phyloP scores from a whole-genome alignment of 2,888 invertebrate genomes.

The Fissipunctia ypsillon region DNA sequence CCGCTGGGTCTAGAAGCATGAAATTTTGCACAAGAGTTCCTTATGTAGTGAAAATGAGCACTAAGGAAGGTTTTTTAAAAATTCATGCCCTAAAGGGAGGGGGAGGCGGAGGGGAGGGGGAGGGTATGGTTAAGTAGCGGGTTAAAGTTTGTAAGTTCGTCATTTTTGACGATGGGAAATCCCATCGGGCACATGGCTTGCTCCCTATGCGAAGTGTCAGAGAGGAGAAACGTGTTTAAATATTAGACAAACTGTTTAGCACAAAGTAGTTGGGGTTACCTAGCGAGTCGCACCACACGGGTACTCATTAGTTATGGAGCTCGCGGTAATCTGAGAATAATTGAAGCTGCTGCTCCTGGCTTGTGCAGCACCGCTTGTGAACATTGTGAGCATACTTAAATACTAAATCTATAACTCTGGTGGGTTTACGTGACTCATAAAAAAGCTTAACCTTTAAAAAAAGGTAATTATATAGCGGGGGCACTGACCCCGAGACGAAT shows the following conservation, averaged over 20 bases:
- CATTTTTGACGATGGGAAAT: neutral
- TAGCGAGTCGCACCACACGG: neutral
- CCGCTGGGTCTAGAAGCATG: neutral
- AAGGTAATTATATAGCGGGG: no score
- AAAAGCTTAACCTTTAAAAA: neutral
- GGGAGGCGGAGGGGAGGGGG: no score
- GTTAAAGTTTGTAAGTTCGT: neutral
- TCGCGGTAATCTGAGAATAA: slow-evolving; percentile 39
- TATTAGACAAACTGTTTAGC: slow-evolving; percentile 18
- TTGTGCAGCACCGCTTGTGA: neutral
- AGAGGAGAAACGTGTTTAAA: neutral
- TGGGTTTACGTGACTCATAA: neutral
- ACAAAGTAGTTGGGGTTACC: neutral
- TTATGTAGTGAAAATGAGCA: neutral
- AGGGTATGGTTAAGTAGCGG: neutral
- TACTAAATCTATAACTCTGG: slow-evolving; percentile 8
- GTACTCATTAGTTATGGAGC: slow-evolving; percentile 26
- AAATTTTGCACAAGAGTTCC: neutral
- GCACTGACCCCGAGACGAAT: neutral
- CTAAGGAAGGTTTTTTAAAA: neutral
- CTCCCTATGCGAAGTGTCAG: neutral
- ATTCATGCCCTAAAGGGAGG: neutral
- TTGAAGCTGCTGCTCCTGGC: neutral
- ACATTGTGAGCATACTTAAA: neutral
- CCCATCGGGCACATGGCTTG: neutral